Base-by-base conservation (phyloP, 2,888 invertebrate species). In the Microctonus hyperodae region DNA sequence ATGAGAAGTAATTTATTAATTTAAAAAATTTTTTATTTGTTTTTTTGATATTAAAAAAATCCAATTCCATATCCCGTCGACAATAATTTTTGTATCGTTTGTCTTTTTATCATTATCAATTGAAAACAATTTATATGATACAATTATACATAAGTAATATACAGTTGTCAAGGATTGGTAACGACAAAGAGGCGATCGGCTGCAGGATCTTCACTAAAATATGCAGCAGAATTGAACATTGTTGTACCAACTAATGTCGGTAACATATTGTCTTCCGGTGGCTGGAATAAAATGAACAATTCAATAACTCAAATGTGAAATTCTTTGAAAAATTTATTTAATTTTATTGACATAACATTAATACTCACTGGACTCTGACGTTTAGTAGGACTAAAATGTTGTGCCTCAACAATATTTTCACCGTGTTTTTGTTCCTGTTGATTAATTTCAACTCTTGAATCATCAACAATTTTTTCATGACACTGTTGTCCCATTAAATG, bases 161-260 rank as follows among this genome's bases (percentile, higher is more conserved):
- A 81, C 82, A 83, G 72, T 76, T 75, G 80, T 83, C 82, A 83
- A 81, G 82, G 81, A 75, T 82, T 82, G 68, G 82, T 79, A 48
- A 84, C 81, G 71, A 78, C 78, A 72, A 83, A 83, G 16, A 83
- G 75, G 65, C 80, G 81, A 77, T 83, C 83, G 65, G 83, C 79
- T 20, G 79, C 79, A 56, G 83, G 80, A 77, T 83, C 83, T 69
- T 83, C 82, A 68, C 74, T 81, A 69, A 83, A 83, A 71, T 83
- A 83, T 50, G 81, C 79, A 22, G 83, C 81, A 33, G 83, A 83
- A 74, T 83, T 83, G 70, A 83, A 83, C 75, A 83, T 82, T 60
- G 76, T 74, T 16, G 75, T 72, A 55, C 77, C 74, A 62, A 78
- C 72, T 63, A 70, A 37, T 13, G 62, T 44, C 28, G 71, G 64